Evolutionary conservation across 2,888 invertebrate genomes (phyloP), one percentile per base, ranked within the genome.

Genomic region (Tholera decimalis): DNA sequence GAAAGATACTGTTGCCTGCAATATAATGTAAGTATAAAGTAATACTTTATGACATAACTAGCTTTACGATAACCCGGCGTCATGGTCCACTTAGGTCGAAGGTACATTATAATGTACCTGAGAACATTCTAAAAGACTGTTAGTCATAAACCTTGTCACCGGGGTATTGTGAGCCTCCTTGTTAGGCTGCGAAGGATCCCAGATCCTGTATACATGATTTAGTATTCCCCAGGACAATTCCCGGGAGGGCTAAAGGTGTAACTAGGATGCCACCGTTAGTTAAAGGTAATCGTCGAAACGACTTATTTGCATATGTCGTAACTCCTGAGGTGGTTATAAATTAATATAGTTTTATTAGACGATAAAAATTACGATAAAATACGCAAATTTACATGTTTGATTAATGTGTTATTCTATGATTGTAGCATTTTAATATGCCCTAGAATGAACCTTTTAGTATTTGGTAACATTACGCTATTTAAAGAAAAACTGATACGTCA

Each of bases 181-280:
- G 74, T 77, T 80, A 61, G 65, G 50, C 49, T 57, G 7, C 44
- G 24, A 68, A 41, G 58, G 58, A 43, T 57, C 51, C 54, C 61
- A 68, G 74, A 73, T 59, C 59, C 68, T 73, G 67, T 73, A 44
- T 73, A 80, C 73, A 78, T 80, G 81, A 78, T 80, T 78, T 68
- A 78, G 78, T 56, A 54, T 62, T 61, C 77, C 54, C 68, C 53
- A 57, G 66, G 46, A 64, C 68, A 60, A 68, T 51, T 43, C 81
- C 47, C 64, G 2, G 5, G 61, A 11, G 60, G n/a, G 7, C 39
- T 39, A 11, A 54, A 73, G 68, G 68, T 68, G 80, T 80, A 68
- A 77, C 80, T 60, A 37, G 58, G 51, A 73, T 20, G 66, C 47
- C 39, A 47, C 51, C 28, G 58, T 39, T 62, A 39, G 64, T 57